Base-by-base conservation (phyloP, 1,140 invertebrate species). In the Sitodiplosis mosellana region DNA sequence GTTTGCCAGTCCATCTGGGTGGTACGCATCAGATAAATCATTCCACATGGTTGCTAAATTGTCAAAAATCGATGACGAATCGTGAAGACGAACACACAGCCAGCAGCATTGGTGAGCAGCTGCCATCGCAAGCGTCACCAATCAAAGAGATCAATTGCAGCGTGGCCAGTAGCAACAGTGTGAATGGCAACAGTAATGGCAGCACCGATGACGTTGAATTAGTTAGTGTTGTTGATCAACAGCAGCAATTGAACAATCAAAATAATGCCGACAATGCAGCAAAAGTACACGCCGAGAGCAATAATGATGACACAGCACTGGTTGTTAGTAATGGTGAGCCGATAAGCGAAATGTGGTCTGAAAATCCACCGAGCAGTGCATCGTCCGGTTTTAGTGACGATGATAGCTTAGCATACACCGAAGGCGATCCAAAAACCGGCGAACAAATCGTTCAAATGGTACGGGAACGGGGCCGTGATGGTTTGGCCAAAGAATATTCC, bases 351-450 rank as follows among this genome's bases (percentile, higher is more conserved):
- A 71, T 70, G 15, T 79, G 76, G 47, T 76, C 77, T 1, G 65
- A 75, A 48, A 79, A 80, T 57, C 78, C 81, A 44, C 77, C 78
- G 38, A 81, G 79, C 50, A 83, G 80, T 33, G 81, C 81, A 19
- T 86, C 82, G 21, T 86, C 82, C 45, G 84, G 84, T 11, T 87
- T 88, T 60, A 87, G 83, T 49, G 85, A 89, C 66, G 87, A 90
- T 66, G 86, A 89, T 64, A 83, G 80, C 56, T 65, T 86, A 55
- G 83, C 80, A 66, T 79, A 77, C 52, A 75, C 77, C 52, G 75
- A 84, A 67, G 55, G 58, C 52, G 71, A 69, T 80, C 61, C 60
- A 38, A 64, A 64, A 53, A 78, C 71, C 22, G 69, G 90, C 55
- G 74, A 79, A 48, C 81, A 88, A 59, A 77, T 93, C 59, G 76